Conservation (phyloP, 2,797 vertebrate species). For the Clarias laeviceps region DNA sequence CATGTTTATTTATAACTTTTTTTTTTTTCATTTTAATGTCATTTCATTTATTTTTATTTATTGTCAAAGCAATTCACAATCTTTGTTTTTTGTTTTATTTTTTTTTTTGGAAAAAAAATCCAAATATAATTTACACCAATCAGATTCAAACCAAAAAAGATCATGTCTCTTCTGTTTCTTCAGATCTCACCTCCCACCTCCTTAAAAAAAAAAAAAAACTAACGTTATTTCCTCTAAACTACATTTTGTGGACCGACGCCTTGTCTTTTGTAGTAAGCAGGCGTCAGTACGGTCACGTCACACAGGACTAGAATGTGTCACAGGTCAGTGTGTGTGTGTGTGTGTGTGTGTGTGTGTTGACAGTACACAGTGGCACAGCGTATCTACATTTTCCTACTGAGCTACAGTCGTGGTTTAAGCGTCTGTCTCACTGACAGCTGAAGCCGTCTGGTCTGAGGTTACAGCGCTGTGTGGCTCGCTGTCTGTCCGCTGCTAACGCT, state of each 20-base stretch:
- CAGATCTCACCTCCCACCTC: background rate
- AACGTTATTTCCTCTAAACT: background rate
- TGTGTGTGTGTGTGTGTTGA: background rate
- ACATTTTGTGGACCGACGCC: background rate
- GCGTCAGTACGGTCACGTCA: background rate
- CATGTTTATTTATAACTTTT: conserved; percentile 29
- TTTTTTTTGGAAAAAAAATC: background rate
- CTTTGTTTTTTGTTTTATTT: background rate
- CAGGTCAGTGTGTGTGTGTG: background rate
- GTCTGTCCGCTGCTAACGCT: background rate
- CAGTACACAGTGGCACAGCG: background rate
- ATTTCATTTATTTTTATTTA: background rate
- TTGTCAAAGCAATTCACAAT: background rate
- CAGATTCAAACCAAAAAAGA: background rate
- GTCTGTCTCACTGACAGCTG: background rate
- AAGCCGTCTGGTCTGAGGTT: conserved; percentile 3
- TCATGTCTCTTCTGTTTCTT: background rate
- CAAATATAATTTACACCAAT: background rate
- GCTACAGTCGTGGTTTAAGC: background rate
- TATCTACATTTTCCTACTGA: conserved; percentile 1
- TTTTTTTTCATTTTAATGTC: too few species aligned
- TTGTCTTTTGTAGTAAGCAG: background rate
- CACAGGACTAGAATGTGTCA: background rate
- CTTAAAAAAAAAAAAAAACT: background rate
- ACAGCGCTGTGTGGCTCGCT: background rate